These are phyloP conservation scores for Eledona agricola DNA, from an alignment of 2,888 invertebrate genomes.

Conservation along the genomic window DNA sequence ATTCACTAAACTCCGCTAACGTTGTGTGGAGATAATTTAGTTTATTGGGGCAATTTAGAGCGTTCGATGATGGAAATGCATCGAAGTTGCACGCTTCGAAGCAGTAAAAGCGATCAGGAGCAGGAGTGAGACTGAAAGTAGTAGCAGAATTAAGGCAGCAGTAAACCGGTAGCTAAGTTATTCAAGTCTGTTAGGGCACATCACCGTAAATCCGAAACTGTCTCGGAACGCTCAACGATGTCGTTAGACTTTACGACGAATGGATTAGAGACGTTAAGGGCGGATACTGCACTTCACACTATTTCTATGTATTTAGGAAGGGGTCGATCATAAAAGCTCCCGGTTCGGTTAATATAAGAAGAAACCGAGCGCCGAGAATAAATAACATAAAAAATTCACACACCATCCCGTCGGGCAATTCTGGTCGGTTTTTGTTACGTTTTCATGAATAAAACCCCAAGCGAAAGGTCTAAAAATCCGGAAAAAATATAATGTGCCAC, in stretches of 20 bases:
- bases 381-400: slow-evolving; percentile 12
- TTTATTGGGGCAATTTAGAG: slow-evolving; percentile 16
- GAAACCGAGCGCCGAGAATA: slow-evolving; percentile 1
- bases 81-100: slow-evolving; percentile 10
- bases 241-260: slow-evolving; percentile 58
- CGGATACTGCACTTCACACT: slow-evolving; percentile 42
- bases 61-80: slow-evolving; percentile 22
- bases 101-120: slow-evolving; percentile 28
- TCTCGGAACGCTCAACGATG: slow-evolving; percentile 55
- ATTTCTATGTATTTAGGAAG: slow-evolving; percentile 33
- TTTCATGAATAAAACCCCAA: slow-evolving; percentile 19
- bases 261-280: slow-evolving; percentile 49
- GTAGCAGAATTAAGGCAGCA: slow-evolving; percentile 47
- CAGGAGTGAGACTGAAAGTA: slow-evolving; percentile 31
- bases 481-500: slow-evolving; percentile 9
- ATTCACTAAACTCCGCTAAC: too few species aligned
- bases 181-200: slow-evolving; percentile 54
- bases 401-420: slow-evolving; percentile 4
- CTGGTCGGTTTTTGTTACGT: slow-evolving; percentile 9
- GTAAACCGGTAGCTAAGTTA: slow-evolving; percentile 53
- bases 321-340: slow-evolving; percentile 12
- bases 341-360: neutral
- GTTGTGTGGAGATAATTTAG: slow-evolving; percentile 8
- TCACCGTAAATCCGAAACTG: slow-evolving; percentile 58
- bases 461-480: slow-evolving; percentile 3